phyloP scores from a whole-genome alignment of 1,140 invertebrate genomes.

The Cyrtorhinus lividipennis region DNA sequence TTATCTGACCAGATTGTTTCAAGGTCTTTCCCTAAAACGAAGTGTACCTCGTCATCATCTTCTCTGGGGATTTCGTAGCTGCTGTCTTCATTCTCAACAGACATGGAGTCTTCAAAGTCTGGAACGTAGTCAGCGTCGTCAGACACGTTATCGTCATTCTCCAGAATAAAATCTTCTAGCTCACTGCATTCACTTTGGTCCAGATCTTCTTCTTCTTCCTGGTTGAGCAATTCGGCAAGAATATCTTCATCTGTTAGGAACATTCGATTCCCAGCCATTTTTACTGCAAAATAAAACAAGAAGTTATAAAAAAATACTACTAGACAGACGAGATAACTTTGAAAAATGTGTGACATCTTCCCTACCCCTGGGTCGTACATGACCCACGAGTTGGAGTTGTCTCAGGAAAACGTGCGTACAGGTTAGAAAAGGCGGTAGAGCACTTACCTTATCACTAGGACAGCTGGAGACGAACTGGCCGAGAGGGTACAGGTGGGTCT shows the following conservation, averaged over 20 bases:
- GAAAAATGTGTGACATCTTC: neutral
- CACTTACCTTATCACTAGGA: neutral
- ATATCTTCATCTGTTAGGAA: neutral
- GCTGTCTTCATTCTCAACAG: too few species aligned
- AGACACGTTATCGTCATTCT: too few species aligned
- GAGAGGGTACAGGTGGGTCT: neutral
- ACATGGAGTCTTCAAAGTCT: too few species aligned
- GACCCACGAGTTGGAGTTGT: neutral
- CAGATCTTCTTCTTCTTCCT: too few species aligned
- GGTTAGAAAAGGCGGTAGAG: neutral
- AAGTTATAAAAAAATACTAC: neutral
- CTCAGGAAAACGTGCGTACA: neutral
- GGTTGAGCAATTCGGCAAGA: neutral
- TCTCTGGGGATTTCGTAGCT: too few species aligned
- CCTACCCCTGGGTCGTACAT: neutral
- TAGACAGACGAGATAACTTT: neutral
- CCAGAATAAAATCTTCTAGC: too few species aligned
- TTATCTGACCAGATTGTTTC: too few species aligned
- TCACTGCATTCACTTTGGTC: too few species aligned
- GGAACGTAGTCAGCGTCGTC: too few species aligned
- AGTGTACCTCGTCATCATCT: too few species aligned
- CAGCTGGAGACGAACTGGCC: neutral
- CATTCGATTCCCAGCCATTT: neutral
- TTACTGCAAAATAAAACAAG: neutral
- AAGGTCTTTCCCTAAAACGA: too few species aligned